phyloP scores from a whole-genome alignment of 2,113 vertebrate species.

The Catharus minimus region DNA sequence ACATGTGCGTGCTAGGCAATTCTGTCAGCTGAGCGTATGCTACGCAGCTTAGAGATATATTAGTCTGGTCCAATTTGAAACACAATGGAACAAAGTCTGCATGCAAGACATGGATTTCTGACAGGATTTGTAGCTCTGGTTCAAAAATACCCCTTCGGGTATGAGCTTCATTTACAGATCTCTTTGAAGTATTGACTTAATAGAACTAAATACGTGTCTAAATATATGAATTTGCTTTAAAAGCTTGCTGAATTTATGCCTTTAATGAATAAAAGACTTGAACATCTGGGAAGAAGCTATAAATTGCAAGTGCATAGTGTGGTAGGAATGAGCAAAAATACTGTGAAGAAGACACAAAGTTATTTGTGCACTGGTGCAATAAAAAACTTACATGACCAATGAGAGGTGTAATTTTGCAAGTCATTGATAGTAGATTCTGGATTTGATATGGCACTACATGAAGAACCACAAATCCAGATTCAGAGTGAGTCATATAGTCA shows the following conservation, averaged over 20 bases:
- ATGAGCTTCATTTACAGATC: conserved; percentile 11
- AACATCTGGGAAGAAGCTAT: not conserved
- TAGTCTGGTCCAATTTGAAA: not conserved
- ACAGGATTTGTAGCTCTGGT: not conserved
- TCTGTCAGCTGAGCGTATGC: not conserved
- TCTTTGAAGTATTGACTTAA: conserved; percentile 46
- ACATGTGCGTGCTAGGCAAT: not conserved
- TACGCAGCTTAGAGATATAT: not conserved
- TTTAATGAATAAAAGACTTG: conserved; percentile 9
- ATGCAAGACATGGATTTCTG: not conserved
- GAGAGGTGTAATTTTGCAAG: not conserved
- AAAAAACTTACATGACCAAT: not conserved
- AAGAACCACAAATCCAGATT: not conserved
- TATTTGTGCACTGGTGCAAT: fast-evolving
- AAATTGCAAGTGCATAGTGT: not conserved
- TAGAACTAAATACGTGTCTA: conserved; percentile 23
- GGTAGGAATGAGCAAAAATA: not conserved
- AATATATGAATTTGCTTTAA: conserved; percentile 12
- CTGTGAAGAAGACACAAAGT: not conserved
- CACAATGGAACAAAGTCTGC: not conserved
- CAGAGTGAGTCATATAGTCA: not conserved
- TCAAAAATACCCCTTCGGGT: not conserved
- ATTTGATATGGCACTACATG: not conserved
- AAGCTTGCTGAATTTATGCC: conserved; percentile 2
- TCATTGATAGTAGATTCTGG: not conserved